phyloP scores from a whole-genome alignment of 1,140 invertebrate genomes.

The Apolygus lucorum region DNA sequence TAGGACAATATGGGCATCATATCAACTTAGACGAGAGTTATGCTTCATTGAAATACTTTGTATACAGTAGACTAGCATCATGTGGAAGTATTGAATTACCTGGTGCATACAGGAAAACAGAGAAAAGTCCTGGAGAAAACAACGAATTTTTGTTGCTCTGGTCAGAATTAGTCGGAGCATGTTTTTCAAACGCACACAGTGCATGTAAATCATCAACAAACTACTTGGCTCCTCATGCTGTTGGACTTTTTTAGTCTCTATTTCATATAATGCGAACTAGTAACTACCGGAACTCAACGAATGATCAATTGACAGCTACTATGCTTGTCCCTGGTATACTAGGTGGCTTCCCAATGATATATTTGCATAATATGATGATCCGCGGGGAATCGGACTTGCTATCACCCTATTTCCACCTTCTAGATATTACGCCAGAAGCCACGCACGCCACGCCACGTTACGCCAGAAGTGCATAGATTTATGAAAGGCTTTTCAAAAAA shows the following conservation, averaged over 20 bases:
- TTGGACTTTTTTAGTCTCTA: background rate
- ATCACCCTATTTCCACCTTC: background rate
- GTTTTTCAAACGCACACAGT: background rate
- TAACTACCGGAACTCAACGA: background rate
- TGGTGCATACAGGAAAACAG: background rate
- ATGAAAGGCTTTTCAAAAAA: too few species aligned
- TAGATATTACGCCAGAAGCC: too few species aligned
- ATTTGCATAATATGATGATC: conserved; percentile 10
- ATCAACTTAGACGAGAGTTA: conserved; percentile 9
- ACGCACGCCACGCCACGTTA: too few species aligned
- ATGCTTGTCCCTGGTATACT: background rate
- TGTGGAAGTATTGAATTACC: background rate
- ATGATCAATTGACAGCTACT: background rate
- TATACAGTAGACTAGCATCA: background rate
- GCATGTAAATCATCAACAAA: background rate
- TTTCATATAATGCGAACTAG: background rate
- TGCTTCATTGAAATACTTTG: conserved; percentile 5
- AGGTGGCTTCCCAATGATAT: conserved; percentile 11
- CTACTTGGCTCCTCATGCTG: background rate
- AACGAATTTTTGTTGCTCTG: background rate
- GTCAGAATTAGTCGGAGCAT: background rate
- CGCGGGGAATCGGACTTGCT: background rate
- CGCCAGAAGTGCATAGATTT: too few species aligned
- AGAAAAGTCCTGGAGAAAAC: conserved; percentile 3
- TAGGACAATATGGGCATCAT: background rate